Evolutionary conservation across 2,888 invertebrate genomes (phyloP).

Genomic region (Antitype chi): DNA sequence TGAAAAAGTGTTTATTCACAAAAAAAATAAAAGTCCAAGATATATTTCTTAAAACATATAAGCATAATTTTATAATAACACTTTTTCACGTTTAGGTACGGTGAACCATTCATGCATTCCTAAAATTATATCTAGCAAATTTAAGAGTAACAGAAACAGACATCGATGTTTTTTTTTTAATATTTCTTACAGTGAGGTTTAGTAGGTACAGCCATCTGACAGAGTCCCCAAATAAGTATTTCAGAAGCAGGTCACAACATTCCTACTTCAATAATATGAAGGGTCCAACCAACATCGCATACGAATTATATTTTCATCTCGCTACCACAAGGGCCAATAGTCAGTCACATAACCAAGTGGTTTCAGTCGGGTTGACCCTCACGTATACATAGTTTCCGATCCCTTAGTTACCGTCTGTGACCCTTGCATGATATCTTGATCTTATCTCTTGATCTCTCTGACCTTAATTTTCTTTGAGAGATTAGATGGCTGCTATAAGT

Average conservation of each 20-base stretch:
- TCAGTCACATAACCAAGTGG: constrained; percentile 19
- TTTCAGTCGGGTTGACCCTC: constrained; percentile 32
- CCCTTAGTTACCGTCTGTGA: constrained; percentile 22
- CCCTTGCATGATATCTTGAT: constrained; percentile 21
- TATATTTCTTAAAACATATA: too few species aligned
- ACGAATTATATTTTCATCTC: constrained; percentile 26
- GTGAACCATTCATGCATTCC: too few species aligned
- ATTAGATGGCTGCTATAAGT: background rate
- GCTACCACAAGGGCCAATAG: constrained; percentile 13
- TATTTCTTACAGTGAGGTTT: too few species aligned
- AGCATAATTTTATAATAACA: too few species aligned
- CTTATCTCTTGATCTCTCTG: constrained; percentile 29
- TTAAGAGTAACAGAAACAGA: too few species aligned
- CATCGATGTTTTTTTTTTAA: too few species aligned
- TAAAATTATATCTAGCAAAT: too few species aligned
- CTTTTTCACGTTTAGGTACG: too few species aligned
- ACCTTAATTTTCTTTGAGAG: constrained; percentile 42
- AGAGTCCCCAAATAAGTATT: constrained; percentile 26
- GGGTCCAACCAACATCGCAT: constrained; percentile 9
- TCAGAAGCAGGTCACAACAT: background rate
- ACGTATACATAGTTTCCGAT: constrained; percentile 33
- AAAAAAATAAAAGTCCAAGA: too few species aligned
- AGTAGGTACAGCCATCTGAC: background rate
- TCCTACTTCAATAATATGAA: background rate
- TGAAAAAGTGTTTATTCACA: too few species aligned